Conservation (phyloP, 2,888 invertebrate species). For the Hetaerina titia region DNA sequence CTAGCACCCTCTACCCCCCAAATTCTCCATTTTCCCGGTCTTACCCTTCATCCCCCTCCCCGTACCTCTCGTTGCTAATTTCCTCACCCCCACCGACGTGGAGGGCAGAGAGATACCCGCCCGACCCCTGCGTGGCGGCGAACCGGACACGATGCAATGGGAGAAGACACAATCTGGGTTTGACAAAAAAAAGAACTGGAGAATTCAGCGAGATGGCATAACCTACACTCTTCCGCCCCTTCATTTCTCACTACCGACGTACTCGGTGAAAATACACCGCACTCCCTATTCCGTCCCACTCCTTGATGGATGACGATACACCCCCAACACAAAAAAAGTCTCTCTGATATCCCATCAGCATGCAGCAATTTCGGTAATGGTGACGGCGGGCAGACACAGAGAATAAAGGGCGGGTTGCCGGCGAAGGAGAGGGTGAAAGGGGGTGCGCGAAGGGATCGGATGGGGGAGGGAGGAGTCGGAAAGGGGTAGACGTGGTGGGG, state of each 20-base stretch:
- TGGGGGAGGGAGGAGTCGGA: neutral
- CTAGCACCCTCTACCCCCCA: neutral
- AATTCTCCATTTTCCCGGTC: neutral
- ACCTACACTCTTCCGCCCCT: neutral
- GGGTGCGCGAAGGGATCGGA: neutral
- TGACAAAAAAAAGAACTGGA: neutral
- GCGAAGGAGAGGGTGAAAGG: neutral
- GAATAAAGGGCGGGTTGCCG: neutral
- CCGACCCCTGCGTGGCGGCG: neutral
- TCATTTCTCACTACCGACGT: neutral
- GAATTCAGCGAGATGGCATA: neutral
- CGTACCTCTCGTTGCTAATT: neutral
- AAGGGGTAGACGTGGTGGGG: neutral
- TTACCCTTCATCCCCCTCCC: neutral
- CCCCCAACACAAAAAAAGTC: neutral
- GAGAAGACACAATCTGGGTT: neutral
- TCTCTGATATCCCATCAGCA: constrained; percentile 58
- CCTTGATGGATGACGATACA: neutral
- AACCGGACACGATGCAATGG: neutral
- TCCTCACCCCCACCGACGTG: neutral
- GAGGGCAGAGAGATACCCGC: neutral
- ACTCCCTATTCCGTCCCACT: neutral
- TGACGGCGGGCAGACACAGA: constrained; percentile 54
- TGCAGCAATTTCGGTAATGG: constrained; percentile 66
- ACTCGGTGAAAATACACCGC: neutral